Base-by-base conservation (phyloP, 2,113 vertebrate species). In the Trematomus loennbergii region DNA sequence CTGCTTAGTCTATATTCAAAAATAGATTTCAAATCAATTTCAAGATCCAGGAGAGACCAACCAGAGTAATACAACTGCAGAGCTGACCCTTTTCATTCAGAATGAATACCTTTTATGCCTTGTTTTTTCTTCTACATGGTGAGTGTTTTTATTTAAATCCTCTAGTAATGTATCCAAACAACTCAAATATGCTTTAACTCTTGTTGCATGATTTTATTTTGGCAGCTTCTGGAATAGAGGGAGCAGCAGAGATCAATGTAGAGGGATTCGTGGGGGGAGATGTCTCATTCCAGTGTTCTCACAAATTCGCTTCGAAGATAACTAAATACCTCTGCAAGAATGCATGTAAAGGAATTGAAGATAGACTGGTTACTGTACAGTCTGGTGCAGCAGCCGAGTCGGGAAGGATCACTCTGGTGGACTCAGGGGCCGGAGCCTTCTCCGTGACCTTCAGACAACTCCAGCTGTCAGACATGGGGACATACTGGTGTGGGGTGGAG, bases 311-410 rank as follows among this genome's bases (percentile, higher is more conserved):
- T 0, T 0, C 0, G 1, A 3, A 3, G 0, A 43, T 75, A 11
- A 0, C 25, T 0, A 93, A 92, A 63, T 92, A 93, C 80, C 12
- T 93, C 29, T 93, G 92, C 76, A 87, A 20, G 9, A 5, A 50
- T 40, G n/a, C 52, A 1, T 93, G 91, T 46, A 2, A 1, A 11
- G 3, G 0, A 0, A 0, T 0, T 0, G 0, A 57, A 22, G 76
- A 92, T 46, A 40, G 2, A 17, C 36, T 92, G 57, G 49, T 50
- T 33, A 54, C 16, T 10, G 86, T 88, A 0, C 0, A 5, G 15
- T 12, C 76, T 49, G 71, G 84, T 10, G 0, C 0, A 22, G n/a
- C 0, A 68, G 20, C 12, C 1, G 1, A 5, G 1, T 53, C 63
- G 0, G 72, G 71, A n/a, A 80, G 83, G 55, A 75, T 91, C 12